Evolutionary conservation across 1,140 invertebrate genomes (phyloP).

Genomic region (Drosophila melanogaster): Release_6_plus_ISO1_MT NT_033777.3:25612001-25612500

Average conservation of each 20-base stretch:
- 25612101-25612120: no score
- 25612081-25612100: not conserved
- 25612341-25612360: not conserved
- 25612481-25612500: not conserved
- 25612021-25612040: slow-evolving; percentile 25
- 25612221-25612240: not conserved
- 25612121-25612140: not conserved
- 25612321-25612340: not conserved
- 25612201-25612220: slow-evolving; percentile 15
- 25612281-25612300: not conserved
- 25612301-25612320: not conserved
- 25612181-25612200: slow-evolving; percentile 16
- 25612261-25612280: not conserved
- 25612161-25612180: slow-evolving; percentile 42
- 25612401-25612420: no score
- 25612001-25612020: slow-evolving; percentile 34
- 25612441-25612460: not conserved
- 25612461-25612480: not conserved
- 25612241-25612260: slow-evolving; percentile 3
- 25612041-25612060: not conserved
- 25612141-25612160: slow-evolving; percentile 14
- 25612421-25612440: no score
- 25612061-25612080: slow-evolving; percentile 23
- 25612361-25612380: not conserved
- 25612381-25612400: no score